phyloP scores from a whole-genome alignment of 2,113 vertebrate species.

The Zapus hudsonius region DNA sequence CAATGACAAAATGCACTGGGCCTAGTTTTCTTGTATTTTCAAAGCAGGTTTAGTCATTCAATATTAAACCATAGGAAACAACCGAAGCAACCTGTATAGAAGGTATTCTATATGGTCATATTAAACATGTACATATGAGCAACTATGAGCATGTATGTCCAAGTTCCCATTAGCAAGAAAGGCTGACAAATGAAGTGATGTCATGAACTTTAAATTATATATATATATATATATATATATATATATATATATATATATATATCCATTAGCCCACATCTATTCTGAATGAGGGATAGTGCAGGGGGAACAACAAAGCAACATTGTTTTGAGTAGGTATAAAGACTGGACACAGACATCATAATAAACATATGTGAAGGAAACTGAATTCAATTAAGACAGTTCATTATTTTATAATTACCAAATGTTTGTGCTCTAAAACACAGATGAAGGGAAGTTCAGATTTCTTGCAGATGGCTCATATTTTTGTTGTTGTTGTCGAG shows the following conservation, averaged over 20 bases:
- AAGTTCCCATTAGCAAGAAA: not conserved
- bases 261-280: not conserved
- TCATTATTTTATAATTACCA: not conserved
- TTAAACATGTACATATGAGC: not conserved
- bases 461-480: not conserved
- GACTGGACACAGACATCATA: not conserved
- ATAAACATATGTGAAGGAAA: not conserved
- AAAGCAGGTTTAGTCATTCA: not conserved
- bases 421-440: not conserved
- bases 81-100: too few species aligned
- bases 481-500: not conserved
- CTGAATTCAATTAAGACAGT: not conserved
- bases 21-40: not conserved
- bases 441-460: not conserved
- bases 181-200: not conserved
- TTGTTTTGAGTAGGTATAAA: not conserved
- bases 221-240: not conserved
- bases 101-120: not conserved
- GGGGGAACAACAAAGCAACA: not conserved
- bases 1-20: not conserved
- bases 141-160: not conserved
- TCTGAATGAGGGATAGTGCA: not conserved
- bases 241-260: not conserved
- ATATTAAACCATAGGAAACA: not conserved
- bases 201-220: not conserved